phyloP scores from a whole-genome alignment of 2,113 vertebrate species.

The Bostrychus sinensis region DNA sequence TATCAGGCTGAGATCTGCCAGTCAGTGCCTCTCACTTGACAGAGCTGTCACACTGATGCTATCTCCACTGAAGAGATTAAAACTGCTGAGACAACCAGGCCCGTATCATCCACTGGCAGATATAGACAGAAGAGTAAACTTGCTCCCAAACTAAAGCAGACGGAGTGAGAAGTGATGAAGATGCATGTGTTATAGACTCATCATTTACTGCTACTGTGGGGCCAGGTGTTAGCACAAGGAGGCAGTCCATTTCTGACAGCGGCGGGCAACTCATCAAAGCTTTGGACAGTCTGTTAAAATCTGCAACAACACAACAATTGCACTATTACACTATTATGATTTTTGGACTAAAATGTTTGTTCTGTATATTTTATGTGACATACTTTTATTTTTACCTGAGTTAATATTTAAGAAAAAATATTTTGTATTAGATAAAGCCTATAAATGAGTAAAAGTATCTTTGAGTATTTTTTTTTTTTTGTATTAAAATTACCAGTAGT shows the following conservation, averaged over 20 bases:
- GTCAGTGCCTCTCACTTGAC: constrained; percentile 58
- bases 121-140: constrained; percentile 51
- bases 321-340: background rate
- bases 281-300: constrained; percentile 41
- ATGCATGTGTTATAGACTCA: constrained; percentile 54
- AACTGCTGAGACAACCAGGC: constrained; percentile 46
- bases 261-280: constrained; percentile 46
- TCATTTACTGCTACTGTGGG: constrained; percentile 48
- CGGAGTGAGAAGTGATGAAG: constrained; percentile 49
- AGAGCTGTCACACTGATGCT: constrained; percentile 53
- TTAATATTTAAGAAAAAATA: too few species aligned
- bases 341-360: constrained; percentile 21
- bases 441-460: too few species aligned
- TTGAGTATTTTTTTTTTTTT: too few species aligned
- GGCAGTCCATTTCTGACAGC: constrained; percentile 48
- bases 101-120: constrained; percentile 26
- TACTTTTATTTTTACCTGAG: too few species aligned
- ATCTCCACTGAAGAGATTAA: constrained; percentile 62
- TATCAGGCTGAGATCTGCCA: constrained; percentile 69
- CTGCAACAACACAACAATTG: constrained; percentile 14
- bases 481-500: too few species aligned
- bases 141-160: constrained; percentile 48
- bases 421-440: too few species aligned
- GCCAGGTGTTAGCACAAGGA: constrained; percentile 48
- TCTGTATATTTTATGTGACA: too few species aligned